Base-by-base conservation (phyloP, 1,140 invertebrate genomes). In the Andricus grossulariae region DNA sequence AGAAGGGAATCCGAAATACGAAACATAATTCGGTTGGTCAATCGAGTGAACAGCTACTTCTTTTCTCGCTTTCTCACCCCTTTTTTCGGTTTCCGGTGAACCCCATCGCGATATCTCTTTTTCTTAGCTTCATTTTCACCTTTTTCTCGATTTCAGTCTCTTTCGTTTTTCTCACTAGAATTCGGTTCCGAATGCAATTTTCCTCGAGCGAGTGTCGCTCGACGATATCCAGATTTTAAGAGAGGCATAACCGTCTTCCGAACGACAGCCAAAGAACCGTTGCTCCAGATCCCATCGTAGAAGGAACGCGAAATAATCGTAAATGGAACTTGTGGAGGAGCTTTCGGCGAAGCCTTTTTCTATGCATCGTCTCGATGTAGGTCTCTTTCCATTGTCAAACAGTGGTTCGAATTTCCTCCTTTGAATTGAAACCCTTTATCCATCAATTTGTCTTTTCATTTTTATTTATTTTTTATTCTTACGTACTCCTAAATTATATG, bases 231-330 rank as follows among this genome's bases (percentile, higher is more conserved):
- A 71, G 32, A 51, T 74, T 78, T 78, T 78, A 76, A 77, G 75
- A 74, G 74, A 73, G 74, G 51, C 74, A 79, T 79, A 83, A 83
- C 76, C 60, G 70, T 70, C 76, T 52, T 25, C 60, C 12, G 71
- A 82, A 74, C 49, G 77, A 74, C 57, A 76, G 77, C 81, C 79
- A 80, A 79, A 81, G 78, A 80, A 70, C 72, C 76, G 75, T 77
- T 72, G 71, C 72, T 50, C 57, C 50, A 73, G 73, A 77, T 79
- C 75, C 71, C 57, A 81, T 81, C 73, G 66, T 45, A 39, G 18
- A 75, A 77, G 74, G 52, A 81, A 77, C 76, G 50, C 49, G 74
- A 55, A 75, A 78, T 78, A 81, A 81, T 78, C 79, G 73, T 74
- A 75, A 75, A 78, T 81, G 73, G 74, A 51, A 74, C 74, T 74